Conservation (phyloP, 2,888 invertebrate genomes). For the Herminia tarsipennalis region DNA sequence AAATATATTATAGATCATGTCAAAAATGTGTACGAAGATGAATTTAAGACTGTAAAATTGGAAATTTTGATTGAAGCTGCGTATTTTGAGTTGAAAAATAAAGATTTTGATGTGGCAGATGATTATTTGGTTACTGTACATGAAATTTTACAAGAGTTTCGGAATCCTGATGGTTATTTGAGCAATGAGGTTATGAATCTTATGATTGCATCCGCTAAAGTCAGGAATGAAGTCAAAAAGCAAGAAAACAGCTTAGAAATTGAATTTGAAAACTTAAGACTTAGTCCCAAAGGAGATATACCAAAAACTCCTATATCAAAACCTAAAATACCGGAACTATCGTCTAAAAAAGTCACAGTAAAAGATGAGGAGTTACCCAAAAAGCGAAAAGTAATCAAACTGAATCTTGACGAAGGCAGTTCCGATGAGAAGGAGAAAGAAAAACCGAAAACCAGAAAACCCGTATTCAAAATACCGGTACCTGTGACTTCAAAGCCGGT, state of each 20-base stretch:
- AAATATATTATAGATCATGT: slow-evolving; percentile 51
- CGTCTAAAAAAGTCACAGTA: slow-evolving; percentile 46
- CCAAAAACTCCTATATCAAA: slow-evolving; percentile 61
- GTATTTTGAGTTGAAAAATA: slow-evolving; percentile 60
- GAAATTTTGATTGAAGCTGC: slow-evolving; percentile 63
- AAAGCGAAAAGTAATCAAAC: slow-evolving; percentile 60
- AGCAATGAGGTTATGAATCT: slow-evolving; percentile 65
- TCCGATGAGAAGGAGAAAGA: slow-evolving; percentile 45
- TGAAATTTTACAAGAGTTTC: slow-evolving; percentile 55
- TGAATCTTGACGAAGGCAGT: slow-evolving; percentile 60
- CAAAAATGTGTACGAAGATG: slow-evolving; percentile 27
- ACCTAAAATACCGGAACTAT: slow-evolving; percentile 36
- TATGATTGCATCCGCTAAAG: slow-evolving; percentile 55
- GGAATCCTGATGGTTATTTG: slow-evolving; percentile 44
- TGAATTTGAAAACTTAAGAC: slow-evolving; percentile 56
- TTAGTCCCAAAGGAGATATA: slow-evolving; percentile 47
- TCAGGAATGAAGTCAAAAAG: slow-evolving; percentile 45
- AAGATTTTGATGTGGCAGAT: slow-evolving; percentile 52
- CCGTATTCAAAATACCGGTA: slow-evolving; percentile 67
- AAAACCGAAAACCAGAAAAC: slow-evolving; percentile 40
- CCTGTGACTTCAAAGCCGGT: slow-evolving; percentile 56
- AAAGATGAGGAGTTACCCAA: slow-evolving; percentile 68
- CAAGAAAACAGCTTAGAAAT: slow-evolving; percentile 41
- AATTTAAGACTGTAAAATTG: slow-evolving; percentile 49
- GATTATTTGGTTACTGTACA: slow-evolving; percentile 61